Percentiles rank a stretch among this genome's conserved stretches.
phyloP scores from a whole-genome alignment of 64 coral and sea anemone genomes.

The Orbicella faveolata region DNA sequence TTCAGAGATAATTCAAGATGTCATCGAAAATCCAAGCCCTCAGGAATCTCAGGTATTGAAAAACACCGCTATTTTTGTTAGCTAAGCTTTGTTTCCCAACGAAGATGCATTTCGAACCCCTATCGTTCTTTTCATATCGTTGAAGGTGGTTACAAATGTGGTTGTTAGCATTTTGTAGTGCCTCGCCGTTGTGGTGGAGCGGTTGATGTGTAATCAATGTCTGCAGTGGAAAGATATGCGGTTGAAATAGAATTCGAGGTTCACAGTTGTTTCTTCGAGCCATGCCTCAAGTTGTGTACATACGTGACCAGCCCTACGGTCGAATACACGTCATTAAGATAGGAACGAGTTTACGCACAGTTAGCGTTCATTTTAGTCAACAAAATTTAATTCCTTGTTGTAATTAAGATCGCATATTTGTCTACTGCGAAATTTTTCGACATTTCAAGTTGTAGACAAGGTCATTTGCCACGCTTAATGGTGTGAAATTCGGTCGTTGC shows the following conservation, averaged over 20 bases:
- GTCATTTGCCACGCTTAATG: not conserved
- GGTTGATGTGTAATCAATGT: not conserved
- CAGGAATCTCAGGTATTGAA: slow-evolving; percentile 52
- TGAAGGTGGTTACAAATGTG: not conserved
- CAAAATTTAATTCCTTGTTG: not conserved
- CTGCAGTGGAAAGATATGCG: not conserved
- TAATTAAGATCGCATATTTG: not conserved
- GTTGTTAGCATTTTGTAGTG: not conserved
- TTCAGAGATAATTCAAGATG: slow-evolving; percentile 57
- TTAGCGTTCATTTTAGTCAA: not conserved
- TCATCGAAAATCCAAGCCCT: slow-evolving; percentile 50
- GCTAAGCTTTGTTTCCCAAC: not conserved
- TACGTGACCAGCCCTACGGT: not conserved
- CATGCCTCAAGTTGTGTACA: not conserved
- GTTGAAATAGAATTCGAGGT: not conserved
- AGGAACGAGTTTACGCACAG: not conserved
- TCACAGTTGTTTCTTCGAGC: slow-evolving; percentile 5
- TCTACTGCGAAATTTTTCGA: not conserved
- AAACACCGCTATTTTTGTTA: not conserved
- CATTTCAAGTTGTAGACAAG: not conserved
- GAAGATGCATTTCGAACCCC: not conserved
- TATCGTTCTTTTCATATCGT: not conserved
- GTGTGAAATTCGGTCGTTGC: not conserved
- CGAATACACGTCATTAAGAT: not conserved
- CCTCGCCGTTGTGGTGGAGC: slow-evolving; percentile 6